Conservation (phyloP, 2,113 vertebrate species). For the Edolisoma coerulescens region DNA sequence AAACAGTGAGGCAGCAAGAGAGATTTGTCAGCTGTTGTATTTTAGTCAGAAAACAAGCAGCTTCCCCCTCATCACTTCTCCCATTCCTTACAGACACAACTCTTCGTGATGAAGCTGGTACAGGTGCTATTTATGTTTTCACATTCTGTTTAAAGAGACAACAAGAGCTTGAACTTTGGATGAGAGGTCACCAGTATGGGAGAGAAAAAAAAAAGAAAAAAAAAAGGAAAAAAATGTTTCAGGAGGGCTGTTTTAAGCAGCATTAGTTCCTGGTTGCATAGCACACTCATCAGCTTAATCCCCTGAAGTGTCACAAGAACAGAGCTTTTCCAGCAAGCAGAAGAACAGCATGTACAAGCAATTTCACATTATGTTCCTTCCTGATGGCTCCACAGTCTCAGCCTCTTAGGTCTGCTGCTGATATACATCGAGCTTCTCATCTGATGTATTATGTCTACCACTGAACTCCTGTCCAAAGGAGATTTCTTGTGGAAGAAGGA, state of each 20-base stretch:
- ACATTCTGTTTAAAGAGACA: not conserved
- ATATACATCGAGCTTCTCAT: not conserved
- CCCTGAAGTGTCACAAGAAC: slow-evolving; percentile 46
- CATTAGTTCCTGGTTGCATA: slow-evolving; percentile 13
- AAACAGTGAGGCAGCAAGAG: not conserved
- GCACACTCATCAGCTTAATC: slow-evolving; percentile 51
- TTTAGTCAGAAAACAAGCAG: not conserved
- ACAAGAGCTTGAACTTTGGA: not conserved
- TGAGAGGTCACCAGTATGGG: not conserved
- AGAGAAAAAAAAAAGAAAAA: not conserved
- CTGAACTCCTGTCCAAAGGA: not conserved
- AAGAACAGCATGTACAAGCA: slow-evolving; percentile 26
- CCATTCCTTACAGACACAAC: not conserved
- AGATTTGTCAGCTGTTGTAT: not conserved
- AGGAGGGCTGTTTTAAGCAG: not conserved
- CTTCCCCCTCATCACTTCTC: not conserved
- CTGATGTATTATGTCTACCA: not conserved
- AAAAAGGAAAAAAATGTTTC: not conserved
- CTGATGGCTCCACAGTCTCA: slow-evolving; percentile 13
- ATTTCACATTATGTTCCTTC: slow-evolving; percentile 31
- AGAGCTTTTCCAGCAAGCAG: not conserved
- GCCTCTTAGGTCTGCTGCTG: not conserved
- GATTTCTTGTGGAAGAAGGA: slow-evolving; percentile 2
- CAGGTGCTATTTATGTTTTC: not conserved
- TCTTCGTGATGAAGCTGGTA: not conserved